Percentiles rank a stretch among this genome's conserved stretches.
phyloP scores from a whole-genome alignment of 2,113 vertebrate species.

The Gallinago undulata region DNA sequence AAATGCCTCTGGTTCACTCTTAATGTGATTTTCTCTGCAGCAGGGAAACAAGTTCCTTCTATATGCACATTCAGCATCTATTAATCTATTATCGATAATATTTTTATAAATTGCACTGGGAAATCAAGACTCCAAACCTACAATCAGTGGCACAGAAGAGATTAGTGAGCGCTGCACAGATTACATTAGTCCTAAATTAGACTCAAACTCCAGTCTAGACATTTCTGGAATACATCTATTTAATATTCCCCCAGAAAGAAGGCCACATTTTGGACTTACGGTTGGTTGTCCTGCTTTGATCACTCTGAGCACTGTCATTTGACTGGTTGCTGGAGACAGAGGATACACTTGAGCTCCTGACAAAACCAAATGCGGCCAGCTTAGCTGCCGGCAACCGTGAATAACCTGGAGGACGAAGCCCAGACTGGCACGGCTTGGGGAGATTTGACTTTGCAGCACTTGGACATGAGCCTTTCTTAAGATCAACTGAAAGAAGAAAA shows the following conservation, averaged over 20 bases:
- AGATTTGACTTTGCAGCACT: slow-evolving; percentile 79
- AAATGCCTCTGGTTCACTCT: not conserved
- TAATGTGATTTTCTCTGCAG: not conserved
- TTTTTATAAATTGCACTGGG: not conserved
- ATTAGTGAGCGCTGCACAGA: not conserved
- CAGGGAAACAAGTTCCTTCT: not conserved
- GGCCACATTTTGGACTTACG: slow-evolving; percentile 77
- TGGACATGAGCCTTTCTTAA: slow-evolving; percentile 78
- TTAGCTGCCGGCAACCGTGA: slow-evolving; percentile 86
- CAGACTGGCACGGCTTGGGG: slow-evolving; percentile 85
- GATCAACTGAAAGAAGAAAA: slow-evolving; percentile 72
- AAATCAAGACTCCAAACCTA: not conserved
- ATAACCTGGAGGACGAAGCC: slow-evolving; percentile 91
- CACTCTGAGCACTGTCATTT: slow-evolving; percentile 79
- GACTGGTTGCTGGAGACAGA: slow-evolving; percentile 90
- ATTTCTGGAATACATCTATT: not conserved
- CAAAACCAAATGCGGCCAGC: slow-evolving; percentile 85
- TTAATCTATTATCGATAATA: not conserved
- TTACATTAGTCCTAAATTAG: not conserved
- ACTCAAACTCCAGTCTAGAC: not conserved
- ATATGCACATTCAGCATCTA: not conserved
- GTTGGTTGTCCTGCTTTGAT: slow-evolving; percentile 75
- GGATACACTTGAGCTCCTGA: slow-evolving; percentile 87
- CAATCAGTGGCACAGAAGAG: not conserved
- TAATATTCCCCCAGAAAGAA: not conserved